These are phyloP conservation scores for Zapornia atra DNA, from an alignment of 2,113 vertebrate species.

Conservation along the genomic window DNA sequence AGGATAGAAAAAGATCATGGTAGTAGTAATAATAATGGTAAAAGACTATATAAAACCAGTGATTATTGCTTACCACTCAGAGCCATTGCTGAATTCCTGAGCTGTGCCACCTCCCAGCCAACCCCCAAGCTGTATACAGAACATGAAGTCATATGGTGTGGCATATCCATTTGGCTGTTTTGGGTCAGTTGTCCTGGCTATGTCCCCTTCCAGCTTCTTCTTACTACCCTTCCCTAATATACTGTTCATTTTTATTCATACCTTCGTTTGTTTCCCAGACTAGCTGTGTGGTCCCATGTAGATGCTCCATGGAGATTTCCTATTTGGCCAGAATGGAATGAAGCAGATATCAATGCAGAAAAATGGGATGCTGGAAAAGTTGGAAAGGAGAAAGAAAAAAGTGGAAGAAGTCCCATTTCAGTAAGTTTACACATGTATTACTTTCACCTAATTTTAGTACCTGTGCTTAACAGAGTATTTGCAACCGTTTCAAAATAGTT, in stretches of 20 bases:
- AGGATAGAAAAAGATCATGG: too few relatives aligned
- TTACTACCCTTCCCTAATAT: neutral
- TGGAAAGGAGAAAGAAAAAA: slow-evolving; percentile 82
- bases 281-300: neutral
- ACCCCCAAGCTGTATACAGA: too few relatives aligned
- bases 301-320: slow-evolving; percentile 63
- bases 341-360: slow-evolving; percentile 86
- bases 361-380: slow-evolving; percentile 87
- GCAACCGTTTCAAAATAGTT: neutral
- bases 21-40: too few relatives aligned
- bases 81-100: too few relatives aligned
- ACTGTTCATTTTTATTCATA: neutral
- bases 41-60: too few relatives aligned
- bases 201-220: neutral
- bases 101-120: too few relatives aligned
- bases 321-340: slow-evolving; percentile 93
- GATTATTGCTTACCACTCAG: too few relatives aligned
- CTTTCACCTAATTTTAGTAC: neutral
- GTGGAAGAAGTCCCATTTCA: slow-evolving; percentile 69
- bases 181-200: too few relatives aligned
- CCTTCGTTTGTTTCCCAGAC: slow-evolving; percentile 56
- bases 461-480: neutral
- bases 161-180: too few relatives aligned
- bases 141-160: too few relatives aligned
- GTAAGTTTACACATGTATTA: slow-evolving; percentile 68